Evolutionary conservation across 2,797 vertebrate species (phyloP), one percentile per base, ranked within the genome.

Genomic region (Brachyrhaphis roseni): DNA sequence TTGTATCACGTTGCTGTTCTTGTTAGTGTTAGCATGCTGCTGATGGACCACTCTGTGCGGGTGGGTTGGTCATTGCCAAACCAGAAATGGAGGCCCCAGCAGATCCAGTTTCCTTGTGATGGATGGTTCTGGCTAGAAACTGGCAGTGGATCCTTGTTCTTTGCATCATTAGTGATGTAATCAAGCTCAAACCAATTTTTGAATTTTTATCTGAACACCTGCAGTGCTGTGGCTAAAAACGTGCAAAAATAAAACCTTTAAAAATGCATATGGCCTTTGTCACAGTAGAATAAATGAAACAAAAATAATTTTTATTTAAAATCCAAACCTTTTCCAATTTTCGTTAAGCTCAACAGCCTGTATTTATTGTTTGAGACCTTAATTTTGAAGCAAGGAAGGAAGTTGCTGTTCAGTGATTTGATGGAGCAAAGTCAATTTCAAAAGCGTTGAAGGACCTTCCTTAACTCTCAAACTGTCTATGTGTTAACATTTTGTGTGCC

Each of bases 51-150:
- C 46, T 89, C 82, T 87, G 88, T 80, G 90, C 72, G 59, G 88
- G 86, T 87, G 87, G 82, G 87, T 91, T 76, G 84, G 91, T 91
- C 88, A 82, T 73, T 2, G 73, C 83, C 68, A 83, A 91, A 92
- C 86, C 83, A 88, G 87, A 90, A 84, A 93, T 90, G 88, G 88
- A 94, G 87, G 88, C 84, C 88, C 83, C 82, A 2, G 53, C 85
- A 87, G 94, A 94, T 95, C 92, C 91, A 91, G 94, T 94, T 96
- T 93, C 94, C 74, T 71, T 2, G 55, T 95, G 93, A 95, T 94
- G 93, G 94, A 95, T 95, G 91, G 86, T 86, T 86, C 92, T 93
- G 92, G 90, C 91, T 90, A 80, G 78, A 91, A 83, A 90, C 87
- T 82, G 87, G 78, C 73, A 78, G 84, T 85, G 85, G 83, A 89